Evolutionary conservation across 2,113 vertebrate genomes (phyloP).

Genomic region (Epinephelus cyanopodus): DNA sequence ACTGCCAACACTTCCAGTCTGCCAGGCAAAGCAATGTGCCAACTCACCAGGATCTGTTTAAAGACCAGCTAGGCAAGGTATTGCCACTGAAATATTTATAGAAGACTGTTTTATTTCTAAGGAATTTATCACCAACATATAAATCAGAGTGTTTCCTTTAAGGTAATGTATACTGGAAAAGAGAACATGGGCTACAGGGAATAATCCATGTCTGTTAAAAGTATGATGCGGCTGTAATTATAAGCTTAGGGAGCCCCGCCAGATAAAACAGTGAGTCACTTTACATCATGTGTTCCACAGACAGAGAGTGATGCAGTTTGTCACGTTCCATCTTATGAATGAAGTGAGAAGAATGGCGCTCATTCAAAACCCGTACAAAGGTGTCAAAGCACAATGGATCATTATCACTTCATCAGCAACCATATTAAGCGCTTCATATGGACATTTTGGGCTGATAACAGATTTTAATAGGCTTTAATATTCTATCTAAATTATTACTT

Average conservation of each 20-base stretch:
- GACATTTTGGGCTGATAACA: neutral
- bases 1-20: slow-evolving; percentile 9
- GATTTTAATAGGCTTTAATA: neutral
- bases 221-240: slow-evolving; percentile 65
- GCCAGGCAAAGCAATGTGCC: neutral
- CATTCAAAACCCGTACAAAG: slow-evolving; percentile 53
- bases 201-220: slow-evolving; percentile 41
- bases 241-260: slow-evolving; percentile 43
- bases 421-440: neutral
- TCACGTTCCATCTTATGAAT: slow-evolving; percentile 81
- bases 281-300: slow-evolving; percentile 51
- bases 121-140: neutral
- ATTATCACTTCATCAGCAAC: slow-evolving; percentile 1
- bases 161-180: slow-evolving; percentile 36
- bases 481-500: neutral
- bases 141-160: neutral
- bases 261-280: slow-evolving; percentile 68
- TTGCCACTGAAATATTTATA: neutral
- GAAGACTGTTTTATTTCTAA: neutral
- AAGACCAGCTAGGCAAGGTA: neutral
- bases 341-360: slow-evolving; percentile 47
- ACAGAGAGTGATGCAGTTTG: slow-evolving; percentile 69
- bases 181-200: neutral
- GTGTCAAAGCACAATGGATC: slow-evolving; percentile 45
- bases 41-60: slow-evolving; percentile 13